Evolutionary conservation across 2,888 invertebrate genomes (phyloP).

Genomic region (Charanyca ferruginea): DNA sequence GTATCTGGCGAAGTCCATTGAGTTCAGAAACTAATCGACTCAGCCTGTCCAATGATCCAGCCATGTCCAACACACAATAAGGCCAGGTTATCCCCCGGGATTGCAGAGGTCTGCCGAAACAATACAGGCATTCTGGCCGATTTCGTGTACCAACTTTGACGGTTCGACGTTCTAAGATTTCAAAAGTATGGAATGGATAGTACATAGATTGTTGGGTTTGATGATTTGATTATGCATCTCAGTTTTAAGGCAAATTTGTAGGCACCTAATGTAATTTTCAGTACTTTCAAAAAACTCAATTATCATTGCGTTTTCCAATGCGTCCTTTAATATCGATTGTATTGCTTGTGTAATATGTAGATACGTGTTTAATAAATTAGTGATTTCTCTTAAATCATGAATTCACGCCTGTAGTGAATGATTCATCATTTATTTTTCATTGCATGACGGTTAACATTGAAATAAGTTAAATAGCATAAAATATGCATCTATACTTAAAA

Average conservation of each 20-base stretch:
- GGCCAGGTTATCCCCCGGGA: constrained; percentile 66
- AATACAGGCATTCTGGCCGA: constrained; percentile 64
- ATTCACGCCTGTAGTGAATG: constrained; percentile 29
- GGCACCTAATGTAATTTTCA: background rate
- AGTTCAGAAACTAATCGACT: constrained; percentile 70
- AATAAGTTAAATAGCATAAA: background rate
- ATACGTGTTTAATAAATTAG: constrained; percentile 30
- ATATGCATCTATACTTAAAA: constrained; percentile 24
- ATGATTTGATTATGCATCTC: no score
- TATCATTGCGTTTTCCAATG: background rate
- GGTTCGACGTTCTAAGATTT: constrained; percentile 44
- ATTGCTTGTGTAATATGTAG: constrained; percentile 11
- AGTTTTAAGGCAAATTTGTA: background rate
- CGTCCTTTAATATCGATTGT: constrained; percentile 21
- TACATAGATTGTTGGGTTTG: background rate
- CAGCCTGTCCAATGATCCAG: constrained; percentile 65
- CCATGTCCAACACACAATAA: constrained; percentile 72
- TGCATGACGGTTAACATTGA: constrained; percentile 7
- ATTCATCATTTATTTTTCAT: constrained; percentile 11
- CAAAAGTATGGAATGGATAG: constrained; percentile 4
- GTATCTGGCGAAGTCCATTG: constrained; percentile 55
- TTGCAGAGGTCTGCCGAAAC: constrained; percentile 67
- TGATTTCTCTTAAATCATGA: constrained; percentile 18
- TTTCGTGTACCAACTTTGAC: constrained; percentile 54
- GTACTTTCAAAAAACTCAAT: background rate